Evolutionary conservation across 2,113 vertebrate species (phyloP).

Genomic region (Chaetops frenatus): DNA sequence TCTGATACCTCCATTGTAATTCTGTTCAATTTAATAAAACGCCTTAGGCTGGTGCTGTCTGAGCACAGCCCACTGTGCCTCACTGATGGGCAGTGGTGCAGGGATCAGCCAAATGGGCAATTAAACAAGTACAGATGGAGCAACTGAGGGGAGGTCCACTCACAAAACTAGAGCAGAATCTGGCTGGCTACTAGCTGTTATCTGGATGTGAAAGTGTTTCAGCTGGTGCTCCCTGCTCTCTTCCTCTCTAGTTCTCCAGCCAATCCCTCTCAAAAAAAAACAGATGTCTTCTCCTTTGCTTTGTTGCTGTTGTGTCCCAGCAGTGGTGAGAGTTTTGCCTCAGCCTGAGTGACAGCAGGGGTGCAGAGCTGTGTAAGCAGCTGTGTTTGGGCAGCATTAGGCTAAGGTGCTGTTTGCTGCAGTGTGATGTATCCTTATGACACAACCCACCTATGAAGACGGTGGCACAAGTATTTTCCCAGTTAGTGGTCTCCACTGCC

Average conservation of each 20-base stretch:
- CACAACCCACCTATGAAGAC: neutral
- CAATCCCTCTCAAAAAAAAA: neutral
- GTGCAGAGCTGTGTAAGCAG: neutral
- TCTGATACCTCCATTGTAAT: neutral
- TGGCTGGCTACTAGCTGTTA: neutral
- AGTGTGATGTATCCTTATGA: neutral
- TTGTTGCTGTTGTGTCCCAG: neutral
- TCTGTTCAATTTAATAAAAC: neutral
- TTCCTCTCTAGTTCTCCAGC: neutral
- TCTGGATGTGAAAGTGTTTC: neutral
- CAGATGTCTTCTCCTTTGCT: neutral
- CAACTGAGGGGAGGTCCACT: neutral
- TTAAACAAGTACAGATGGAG: neutral
- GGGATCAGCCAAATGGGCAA: neutral
- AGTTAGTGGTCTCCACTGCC: neutral
- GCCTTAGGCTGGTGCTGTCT: neutral
- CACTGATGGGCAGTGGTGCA: rapidly evolving
- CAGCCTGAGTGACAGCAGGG: neutral
- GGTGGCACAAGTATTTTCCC: neutral
- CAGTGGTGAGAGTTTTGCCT: neutral
- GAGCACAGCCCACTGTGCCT: neutral
- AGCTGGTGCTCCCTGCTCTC: neutral
- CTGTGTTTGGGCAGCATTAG: neutral
- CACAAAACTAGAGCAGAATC: neutral
- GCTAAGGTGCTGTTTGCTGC: neutral